Conservation (phyloP, 2,888 invertebrate species). For the Invenusta paracnida region DNA sequence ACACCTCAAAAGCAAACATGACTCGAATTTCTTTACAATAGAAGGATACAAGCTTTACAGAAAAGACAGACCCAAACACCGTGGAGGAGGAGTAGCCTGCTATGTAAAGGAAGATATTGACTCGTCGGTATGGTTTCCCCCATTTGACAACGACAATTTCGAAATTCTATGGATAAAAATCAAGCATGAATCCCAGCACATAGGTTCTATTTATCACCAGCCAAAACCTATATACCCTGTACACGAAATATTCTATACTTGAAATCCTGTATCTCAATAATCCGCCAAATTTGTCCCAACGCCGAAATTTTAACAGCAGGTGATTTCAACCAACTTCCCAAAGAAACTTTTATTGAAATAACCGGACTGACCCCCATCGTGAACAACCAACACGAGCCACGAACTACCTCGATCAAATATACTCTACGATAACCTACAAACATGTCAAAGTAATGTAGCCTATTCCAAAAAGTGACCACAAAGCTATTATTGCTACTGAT, state of each 20-base stretch:
- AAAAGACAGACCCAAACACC: neutral
- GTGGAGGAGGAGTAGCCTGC: neutral
- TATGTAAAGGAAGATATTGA: neutral
- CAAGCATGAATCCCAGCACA: neutral
- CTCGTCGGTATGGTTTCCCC: neutral
- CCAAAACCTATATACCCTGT: neutral
- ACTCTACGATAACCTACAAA: constrained; percentile 22
- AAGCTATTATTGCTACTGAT: neutral
- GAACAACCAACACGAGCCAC: constrained; percentile 17
- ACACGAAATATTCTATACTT: constrained; percentile 15
- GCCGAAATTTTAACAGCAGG: constrained; percentile 20
- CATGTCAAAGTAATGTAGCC: constrained; percentile 15
- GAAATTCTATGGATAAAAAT: neutral
- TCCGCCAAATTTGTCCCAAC: constrained; percentile 18
- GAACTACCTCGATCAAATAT: constrained; percentile 23
- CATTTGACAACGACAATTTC: neutral
- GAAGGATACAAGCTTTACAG: neutral
- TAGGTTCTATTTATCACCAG: neutral
- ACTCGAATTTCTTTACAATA: neutral
- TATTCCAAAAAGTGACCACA: constrained; percentile 13
- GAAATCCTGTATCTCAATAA: constrained; percentile 18
- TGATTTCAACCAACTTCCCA: constrained; percentile 27
- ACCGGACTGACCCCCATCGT: constrained; percentile 21
- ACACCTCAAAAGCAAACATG: neutral
- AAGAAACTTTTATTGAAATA: constrained; percentile 12